A percentile compares a stretch with the other conserved stretches of the same genome.
phyloP scores from a whole-genome alignment of 2,888 invertebrate genomes.

The Alentia gelatinosa region DNA sequence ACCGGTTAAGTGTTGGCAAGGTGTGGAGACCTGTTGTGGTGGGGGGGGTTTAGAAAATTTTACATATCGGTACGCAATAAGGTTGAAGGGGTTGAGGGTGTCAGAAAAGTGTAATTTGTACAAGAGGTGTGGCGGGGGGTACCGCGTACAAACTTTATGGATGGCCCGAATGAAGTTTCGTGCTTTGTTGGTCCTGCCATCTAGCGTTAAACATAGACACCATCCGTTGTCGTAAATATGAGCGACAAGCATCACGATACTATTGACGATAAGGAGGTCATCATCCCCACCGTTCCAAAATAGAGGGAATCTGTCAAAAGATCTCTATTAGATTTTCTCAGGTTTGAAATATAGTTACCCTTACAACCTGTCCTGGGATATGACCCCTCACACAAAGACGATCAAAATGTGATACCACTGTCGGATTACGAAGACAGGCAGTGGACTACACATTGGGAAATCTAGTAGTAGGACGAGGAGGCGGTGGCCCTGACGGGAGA shows the following conservation, averaged over 20 bases:
- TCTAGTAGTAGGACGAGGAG: background rate
- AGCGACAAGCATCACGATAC: background rate
- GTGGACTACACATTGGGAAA: background rate
- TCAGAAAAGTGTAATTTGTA: too few species aligned
- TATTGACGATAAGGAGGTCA: background rate
- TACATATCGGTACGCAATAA: too few species aligned
- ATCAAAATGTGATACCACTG: background rate
- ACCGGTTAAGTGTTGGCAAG: too few species aligned
- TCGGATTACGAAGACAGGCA: background rate
- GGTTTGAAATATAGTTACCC: background rate
- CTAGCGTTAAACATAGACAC: background rate
- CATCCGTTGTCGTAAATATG: background rate
- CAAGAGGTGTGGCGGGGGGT: too few species aligned
- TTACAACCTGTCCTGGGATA: background rate
- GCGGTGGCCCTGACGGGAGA: background rate
- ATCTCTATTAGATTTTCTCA: background rate
- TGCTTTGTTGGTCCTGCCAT: too few species aligned
- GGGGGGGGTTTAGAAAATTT: too few species aligned
- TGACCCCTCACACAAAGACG: background rate
- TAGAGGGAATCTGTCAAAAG: conserved; percentile 6
- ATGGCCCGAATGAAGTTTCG: too few species aligned
- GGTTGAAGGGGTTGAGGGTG: too few species aligned
- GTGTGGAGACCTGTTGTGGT: too few species aligned
- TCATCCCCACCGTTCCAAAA: background rate
- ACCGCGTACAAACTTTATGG: too few species aligned